Base-by-base conservation (phyloP, 2,797 vertebrate genomes). In the Siniperca undulata region DNA sequence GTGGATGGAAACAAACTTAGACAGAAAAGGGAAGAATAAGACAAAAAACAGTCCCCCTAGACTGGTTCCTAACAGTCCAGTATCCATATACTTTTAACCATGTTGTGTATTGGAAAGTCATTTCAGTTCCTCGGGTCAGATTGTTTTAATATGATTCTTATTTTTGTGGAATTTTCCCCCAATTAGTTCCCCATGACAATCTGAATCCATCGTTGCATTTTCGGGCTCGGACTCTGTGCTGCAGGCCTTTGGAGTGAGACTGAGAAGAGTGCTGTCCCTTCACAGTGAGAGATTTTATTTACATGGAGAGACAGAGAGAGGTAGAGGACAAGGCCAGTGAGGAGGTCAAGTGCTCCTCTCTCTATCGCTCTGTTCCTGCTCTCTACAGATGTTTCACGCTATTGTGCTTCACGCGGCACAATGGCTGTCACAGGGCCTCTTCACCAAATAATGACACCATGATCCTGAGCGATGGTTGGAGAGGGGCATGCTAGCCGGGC, bases 301-400 rank as follows among this genome's bases (percentile, higher is more conserved):
- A 83, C 86, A 85, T 80, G 67, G 70, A 85, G 81, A 70, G 74
- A 64, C 71, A 30, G 20, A 69, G 40, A 46, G 50, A 73, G 38
- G 22, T 58, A 27, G 34, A 69, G 82, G 85, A 90, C 66, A 30
- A 66, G 69, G 72, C 82, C 78, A 61, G 19, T 4, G 55, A 65
- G 42, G 84, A 84, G 90, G 88, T 93, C 88, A 83, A 92, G 90
- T 73, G 69, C 83, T 70, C 60, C 75, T 86, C 78, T 82, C 70
- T 73, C 70, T 50, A 64, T 0, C 69, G 50, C 42, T 55, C n/a
- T 5, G 22, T n/a, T 46, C 56, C 85, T 4, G 56, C 80, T 72
- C 88, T 84, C 79, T 36, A 12, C 56, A 67, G 74, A 82, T 66
- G 64, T 74, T 87, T 71, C 72, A 60, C 46, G 2, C 70, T 5